Evolutionary conservation across 2,113 vertebrate genomes (phyloP).

Genomic region (Scartelaos histophorus): DNA sequence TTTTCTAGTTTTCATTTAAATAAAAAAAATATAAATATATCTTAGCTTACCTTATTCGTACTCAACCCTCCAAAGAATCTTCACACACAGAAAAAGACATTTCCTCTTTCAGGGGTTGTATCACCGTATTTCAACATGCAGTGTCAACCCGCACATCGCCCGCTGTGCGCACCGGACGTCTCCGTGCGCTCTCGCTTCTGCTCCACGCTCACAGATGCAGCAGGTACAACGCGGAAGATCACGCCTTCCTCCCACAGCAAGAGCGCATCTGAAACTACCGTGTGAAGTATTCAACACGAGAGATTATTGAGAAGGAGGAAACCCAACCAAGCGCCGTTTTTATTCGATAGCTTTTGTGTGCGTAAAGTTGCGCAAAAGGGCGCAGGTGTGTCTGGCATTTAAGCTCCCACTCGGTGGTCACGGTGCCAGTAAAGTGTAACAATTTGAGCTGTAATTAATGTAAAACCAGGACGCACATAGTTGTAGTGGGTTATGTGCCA

Average conservation of each 20-base stretch:
- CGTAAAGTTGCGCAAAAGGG: not conserved
- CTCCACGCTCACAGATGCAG: constrained; percentile 5
- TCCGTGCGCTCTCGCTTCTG: not conserved
- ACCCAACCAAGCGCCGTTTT: not conserved
- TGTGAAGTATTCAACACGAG: not conserved
- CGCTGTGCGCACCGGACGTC: constrained; percentile 1
- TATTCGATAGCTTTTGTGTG: not conserved
- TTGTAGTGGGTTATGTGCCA: too few relatives aligned
- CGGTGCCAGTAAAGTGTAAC: not conserved
- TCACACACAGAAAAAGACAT: constrained; percentile 21
- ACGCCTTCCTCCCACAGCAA: constrained; percentile 27
- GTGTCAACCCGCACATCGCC: constrained; percentile 20
- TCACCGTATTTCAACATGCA: constrained; percentile 28
- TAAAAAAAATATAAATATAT: too few relatives aligned
- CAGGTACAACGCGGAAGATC: constrained; percentile 52
- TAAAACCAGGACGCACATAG: too few relatives aligned
- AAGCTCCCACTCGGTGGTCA: not conserved
- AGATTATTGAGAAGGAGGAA: constrained; percentile 19
- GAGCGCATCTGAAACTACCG: not conserved
- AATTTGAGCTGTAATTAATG: too few relatives aligned
- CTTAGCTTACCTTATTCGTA: constrained; percentile 21
- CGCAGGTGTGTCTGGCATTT: not conserved
- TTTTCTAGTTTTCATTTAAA: not conserved
- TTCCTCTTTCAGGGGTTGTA: constrained; percentile 54
- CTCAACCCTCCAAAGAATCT: constrained; percentile 1